phyloP scores from a whole-genome alignment of 2,888 invertebrate species.

The Helleia helle region DNA sequence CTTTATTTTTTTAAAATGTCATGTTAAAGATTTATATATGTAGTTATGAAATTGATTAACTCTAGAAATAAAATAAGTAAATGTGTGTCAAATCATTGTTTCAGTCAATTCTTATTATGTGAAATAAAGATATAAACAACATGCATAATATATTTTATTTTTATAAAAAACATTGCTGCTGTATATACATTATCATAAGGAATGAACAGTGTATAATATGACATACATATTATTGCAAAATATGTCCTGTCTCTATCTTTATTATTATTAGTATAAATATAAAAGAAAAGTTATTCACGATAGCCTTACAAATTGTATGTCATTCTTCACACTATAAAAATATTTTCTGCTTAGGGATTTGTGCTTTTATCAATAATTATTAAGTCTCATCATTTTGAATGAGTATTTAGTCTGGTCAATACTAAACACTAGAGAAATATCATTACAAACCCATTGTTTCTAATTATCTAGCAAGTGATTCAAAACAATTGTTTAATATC shows the following conservation, averaged over 20 bases:
- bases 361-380: constrained; percentile 6
- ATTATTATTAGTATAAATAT: constrained; percentile 3
- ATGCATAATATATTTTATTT: constrained; percentile 15
- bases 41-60: constrained; percentile 69
- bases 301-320: constrained; percentile 11
- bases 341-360: constrained; percentile 3
- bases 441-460: constrained; percentile 10
- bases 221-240: constrained; percentile 8
- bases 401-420: constrained; percentile 11
- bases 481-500: constrained; percentile 12
- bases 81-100: constrained; percentile 69
- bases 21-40: constrained; percentile 70
- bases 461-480: constrained; percentile 8
- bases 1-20: constrained; percentile 72
- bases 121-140: constrained; percentile 64
- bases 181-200: constrained; percentile 11
- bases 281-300: neutral
- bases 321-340: constrained; percentile 12
- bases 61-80: constrained; percentile 58
- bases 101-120: constrained; percentile 71
- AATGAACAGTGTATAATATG: constrained; percentile 7
- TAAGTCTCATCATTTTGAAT: constrained; percentile 7
- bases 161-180: constrained; percentile 10
- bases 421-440: constrained; percentile 11
- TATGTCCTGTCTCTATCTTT: neutral